phyloP scores from a whole-genome alignment of 2,113 vertebrate species.

The Xenopus tropicalis region UCB_Xtro_10.0 CM004452.2:47150001-47150500 shows the following conservation, averaged over 20 bases:
- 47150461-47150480: too few species aligned
- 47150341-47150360: too few species aligned
- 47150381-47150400: too few species aligned
- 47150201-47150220: conserved; percentile 2
- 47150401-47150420: too few species aligned
- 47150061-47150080: conserved; percentile 51
- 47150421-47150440: too few species aligned
- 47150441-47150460: too few species aligned
- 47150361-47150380: too few species aligned
- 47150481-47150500: too few species aligned
- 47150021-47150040: conserved; percentile 41
- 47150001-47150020: conserved; percentile 39
- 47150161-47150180: conserved; percentile 35
- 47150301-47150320: too few species aligned
- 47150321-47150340: too few species aligned
- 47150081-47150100: background rate
- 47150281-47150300: background rate
- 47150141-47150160: conserved; percentile 46
- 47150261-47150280: background rate
- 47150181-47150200: conserved; percentile 43
- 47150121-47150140: conserved; percentile 42
- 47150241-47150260: background rate
- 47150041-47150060: conserved; percentile 35
- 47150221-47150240: conserved; percentile 3
- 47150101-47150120: conserved; percentile 25